Conservation (phyloP, 2,797 vertebrate genomes). For the Anguilla pacifica region DNA sequence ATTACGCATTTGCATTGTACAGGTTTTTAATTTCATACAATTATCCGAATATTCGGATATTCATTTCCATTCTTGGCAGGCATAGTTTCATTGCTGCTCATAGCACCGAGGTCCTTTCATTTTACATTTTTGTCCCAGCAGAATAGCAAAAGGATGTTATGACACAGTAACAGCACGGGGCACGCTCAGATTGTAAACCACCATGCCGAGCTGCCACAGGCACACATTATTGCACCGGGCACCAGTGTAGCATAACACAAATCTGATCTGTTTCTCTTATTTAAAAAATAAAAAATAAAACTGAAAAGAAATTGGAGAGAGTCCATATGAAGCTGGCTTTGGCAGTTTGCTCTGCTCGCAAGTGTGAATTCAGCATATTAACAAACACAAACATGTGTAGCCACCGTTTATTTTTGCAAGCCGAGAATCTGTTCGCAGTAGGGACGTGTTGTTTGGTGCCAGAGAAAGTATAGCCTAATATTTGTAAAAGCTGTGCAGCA, state of each 20-base stretch:
- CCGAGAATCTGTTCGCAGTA: neutral
- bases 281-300: constrained; percentile 11
- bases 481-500: neutral
- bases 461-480: constrained; percentile 9
- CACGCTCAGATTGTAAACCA: constrained; percentile 36
- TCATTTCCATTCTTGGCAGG: neutral
- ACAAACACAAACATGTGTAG: constrained; percentile 11
- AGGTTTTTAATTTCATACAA: neutral
- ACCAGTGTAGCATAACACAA: constrained; percentile 44
- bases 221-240: constrained; percentile 35
- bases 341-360: constrained; percentile 24
- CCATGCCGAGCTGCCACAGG: constrained; percentile 48
- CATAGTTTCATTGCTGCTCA: neutral
- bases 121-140: constrained; percentile 39
- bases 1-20: neutral
- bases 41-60: neutral
- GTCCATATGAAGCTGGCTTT: constrained; percentile 34
- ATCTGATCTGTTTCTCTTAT: constrained; percentile 44
- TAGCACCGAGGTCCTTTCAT: constrained; percentile 19
- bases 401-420: constrained; percentile 12
- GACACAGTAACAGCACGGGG: constrained; percentile 42
- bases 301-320: neutral
- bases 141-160: constrained; percentile 31
- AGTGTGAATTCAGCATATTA: constrained; percentile 42
- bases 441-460: neutral